phyloP scores from a whole-genome alignment of 2,888 invertebrate species.

The Agonum fuliginosum region DNA sequence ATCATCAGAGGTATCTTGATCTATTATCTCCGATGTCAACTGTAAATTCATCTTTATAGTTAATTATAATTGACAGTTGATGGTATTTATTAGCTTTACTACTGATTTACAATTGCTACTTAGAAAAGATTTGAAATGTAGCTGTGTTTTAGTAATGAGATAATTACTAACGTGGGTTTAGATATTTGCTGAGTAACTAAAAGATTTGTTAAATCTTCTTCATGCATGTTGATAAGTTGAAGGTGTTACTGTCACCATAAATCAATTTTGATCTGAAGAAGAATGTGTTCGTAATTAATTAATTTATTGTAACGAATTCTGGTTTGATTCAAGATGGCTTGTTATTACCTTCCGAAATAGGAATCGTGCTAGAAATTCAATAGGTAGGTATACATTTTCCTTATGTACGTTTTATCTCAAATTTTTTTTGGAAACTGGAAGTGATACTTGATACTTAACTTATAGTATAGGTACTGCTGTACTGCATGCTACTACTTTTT shows the following conservation, averaged over 20 bases:
- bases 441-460: too few relatives aligned
- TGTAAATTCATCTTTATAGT: constrained; percentile 4
- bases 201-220: constrained; percentile 12
- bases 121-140: not conserved
- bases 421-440: too few relatives aligned
- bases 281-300: constrained; percentile 9
- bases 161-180: constrained; percentile 8
- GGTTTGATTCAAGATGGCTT: constrained; percentile 15
- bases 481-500: too few relatives aligned
- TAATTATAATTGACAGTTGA: constrained; percentile 37
- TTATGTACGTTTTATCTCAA: too few relatives aligned
- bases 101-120: constrained; percentile 12
- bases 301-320: not conserved
- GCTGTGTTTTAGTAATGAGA: constrained; percentile 10
- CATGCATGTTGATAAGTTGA: constrained; percentile 35
- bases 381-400: too few relatives aligned
- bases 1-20: not conserved
- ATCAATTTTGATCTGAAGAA: not conserved
- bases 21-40: constrained; percentile 5
- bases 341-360: too few relatives aligned
- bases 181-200: constrained; percentile 4
- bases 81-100: constrained; percentile 11
- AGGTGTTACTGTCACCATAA: not conserved
- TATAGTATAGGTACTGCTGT: too few relatives aligned
- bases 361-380: too few relatives aligned